These are phyloP conservation scores for Liopterus haemorrhoidalis DNA, from an alignment of 2,888 invertebrate genomes.

Conservation along the genomic window DNA sequence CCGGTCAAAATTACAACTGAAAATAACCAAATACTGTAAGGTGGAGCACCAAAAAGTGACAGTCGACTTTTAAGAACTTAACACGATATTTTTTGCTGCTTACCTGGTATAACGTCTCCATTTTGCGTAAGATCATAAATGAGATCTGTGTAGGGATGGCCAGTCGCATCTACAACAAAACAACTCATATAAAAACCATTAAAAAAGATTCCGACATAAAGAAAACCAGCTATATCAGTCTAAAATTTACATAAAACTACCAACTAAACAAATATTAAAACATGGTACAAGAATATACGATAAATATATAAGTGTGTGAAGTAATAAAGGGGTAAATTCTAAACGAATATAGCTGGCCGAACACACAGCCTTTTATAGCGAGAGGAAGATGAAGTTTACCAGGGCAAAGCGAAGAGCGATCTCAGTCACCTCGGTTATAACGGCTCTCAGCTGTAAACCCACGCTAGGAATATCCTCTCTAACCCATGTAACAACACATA, in stretches of 20 bases:
- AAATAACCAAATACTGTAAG: no score
- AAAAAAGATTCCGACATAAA: no score
- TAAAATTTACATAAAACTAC: conserved; percentile 5
- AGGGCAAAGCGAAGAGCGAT: no score
- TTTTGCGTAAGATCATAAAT: conserved; percentile 80
- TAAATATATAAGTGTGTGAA: not conserved
- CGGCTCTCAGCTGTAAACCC: conserved; percentile 22
- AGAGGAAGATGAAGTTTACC: conserved; percentile 23
- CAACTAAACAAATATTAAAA: not conserved
- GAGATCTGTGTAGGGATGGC: conserved; percentile 59
- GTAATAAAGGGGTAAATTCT: no score
- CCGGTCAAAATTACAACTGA: no score
- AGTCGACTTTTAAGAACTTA: no score
- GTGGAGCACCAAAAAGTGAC: no score
- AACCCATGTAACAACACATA: conserved; percentile 28
- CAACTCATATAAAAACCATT: conserved; percentile 23
- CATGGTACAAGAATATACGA: not conserved
- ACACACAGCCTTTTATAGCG: conserved; percentile 18
- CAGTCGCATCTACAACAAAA: conserved; percentile 45
- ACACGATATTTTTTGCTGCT: no score
- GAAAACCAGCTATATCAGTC: conserved; percentile 17
- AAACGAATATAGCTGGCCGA: conserved; percentile 14
- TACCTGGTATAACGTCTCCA: conserved; percentile 80
- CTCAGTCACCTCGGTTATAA: no score
- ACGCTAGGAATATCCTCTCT: conserved; percentile 20